Base-by-base conservation (phyloP, 1,140 invertebrate genomes). In the Chrysomallon squamiferum region DNA sequence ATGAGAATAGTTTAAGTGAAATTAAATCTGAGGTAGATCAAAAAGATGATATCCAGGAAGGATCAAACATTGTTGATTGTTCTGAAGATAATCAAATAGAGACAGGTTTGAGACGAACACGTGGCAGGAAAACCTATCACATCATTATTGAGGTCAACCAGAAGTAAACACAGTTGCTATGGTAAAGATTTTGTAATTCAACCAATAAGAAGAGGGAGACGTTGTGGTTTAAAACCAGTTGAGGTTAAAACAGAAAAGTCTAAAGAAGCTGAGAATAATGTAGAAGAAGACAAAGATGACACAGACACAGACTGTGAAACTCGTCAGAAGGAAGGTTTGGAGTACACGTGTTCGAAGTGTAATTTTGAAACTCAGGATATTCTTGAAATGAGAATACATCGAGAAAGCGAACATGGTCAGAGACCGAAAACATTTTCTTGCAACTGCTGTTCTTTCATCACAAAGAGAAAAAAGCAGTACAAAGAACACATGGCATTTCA, bases 401-500 rank as follows among this genome's bases (percentile, higher is more conserved):
- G 35, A 15, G 35, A 38, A 38, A 38, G 35, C 15, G 35, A 38
- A 15, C 35, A 38, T 38, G 35, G 35, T 5, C 35, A 38, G 35
- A 38, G 35, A 38, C 35, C 35, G 6, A 38, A 38, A 38, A 38
- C 35, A 38, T 38, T 7, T 15, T 38, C 35, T 5, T 38, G 35
- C 15, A 38, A 38, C 35, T 38, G 35, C 35, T 38, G 35, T 38
- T 38, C 35, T 7, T 54, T 54, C 25, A 62, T 65, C 22, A 72
- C 77, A 3, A 71, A 57, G 20, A 78, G 77, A 63, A 66, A 77
- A 22, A 75, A 74, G 41, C 62, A 67, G 43, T 68, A 83, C 13
- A 71, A 68, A 41, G 63, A 68, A 25, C 84, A 86, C 73, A 80
- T 87, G 67, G 74, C 78, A 13, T 84, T 80, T 47, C 88, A 87